Percentiles rank a stretch among this genome's conserved stretches.
phyloP scores from a whole-genome alignment of 2,888 invertebrate species.

The Tubulanus polymorphus region DNA sequence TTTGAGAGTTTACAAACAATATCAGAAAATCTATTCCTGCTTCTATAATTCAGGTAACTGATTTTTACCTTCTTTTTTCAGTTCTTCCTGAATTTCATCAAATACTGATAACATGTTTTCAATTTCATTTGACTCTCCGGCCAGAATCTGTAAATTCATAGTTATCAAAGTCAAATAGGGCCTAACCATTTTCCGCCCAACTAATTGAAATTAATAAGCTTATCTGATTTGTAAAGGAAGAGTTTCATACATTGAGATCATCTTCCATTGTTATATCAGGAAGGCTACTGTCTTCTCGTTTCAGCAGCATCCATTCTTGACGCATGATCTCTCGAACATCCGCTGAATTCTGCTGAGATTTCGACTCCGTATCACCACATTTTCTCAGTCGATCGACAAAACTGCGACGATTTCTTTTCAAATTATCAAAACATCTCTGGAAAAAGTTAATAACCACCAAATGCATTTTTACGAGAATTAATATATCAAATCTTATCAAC shows the following conservation, averaged over 20 bases:
- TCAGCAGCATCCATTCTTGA: slow-evolving; percentile 19
- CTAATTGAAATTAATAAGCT: no score
- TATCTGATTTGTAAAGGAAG: neutral
- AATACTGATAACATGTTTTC: slow-evolving; percentile 30
- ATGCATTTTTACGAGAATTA: no score
- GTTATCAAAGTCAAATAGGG: no score
- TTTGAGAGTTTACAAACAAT: neutral
- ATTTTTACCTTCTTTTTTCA: slow-evolving; percentile 31
- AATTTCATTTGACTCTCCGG: slow-evolving; percentile 20
- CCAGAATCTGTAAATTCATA: slow-evolving; percentile 18
- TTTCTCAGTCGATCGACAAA: no score
- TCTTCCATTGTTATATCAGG: slow-evolving; percentile 1
- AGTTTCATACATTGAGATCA: neutral
- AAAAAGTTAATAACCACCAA: slow-evolving; percentile 7
- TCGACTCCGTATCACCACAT: no score
- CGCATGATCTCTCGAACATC: slow-evolving; percentile 18
- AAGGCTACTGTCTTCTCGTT: neutral
- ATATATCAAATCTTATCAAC: no score
- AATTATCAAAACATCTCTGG: slow-evolving; percentile 35
- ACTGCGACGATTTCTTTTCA: slow-evolving; percentile 30
- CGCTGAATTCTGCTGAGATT: no score
- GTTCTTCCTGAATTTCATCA: slow-evolving; percentile 37
- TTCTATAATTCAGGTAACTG: neutral
- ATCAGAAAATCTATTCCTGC: neutral
- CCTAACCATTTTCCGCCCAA: no score